phyloP scores from a whole-genome alignment of 2,797 vertebrate genomes.

The Thalassophryne amazonica region DNA sequence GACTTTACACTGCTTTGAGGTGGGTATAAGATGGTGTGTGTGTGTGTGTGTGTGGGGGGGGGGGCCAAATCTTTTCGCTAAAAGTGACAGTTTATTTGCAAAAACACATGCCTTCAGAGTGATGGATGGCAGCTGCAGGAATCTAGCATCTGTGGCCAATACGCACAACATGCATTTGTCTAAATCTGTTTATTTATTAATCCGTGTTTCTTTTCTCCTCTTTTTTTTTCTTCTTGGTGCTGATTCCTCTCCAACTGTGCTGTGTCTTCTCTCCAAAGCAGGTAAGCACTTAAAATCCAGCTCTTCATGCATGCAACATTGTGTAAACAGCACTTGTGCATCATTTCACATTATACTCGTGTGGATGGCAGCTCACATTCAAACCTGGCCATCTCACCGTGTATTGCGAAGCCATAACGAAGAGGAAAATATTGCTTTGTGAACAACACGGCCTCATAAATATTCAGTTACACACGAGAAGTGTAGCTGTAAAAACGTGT shows the following conservation, averaged over 20 bases:
- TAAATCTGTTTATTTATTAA: constrained; percentile 13
- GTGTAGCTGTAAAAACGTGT: constrained; percentile 58
- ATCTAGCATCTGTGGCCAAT: too few relatives aligned
- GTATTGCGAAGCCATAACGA: constrained; percentile 34
- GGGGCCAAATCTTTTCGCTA: too few relatives aligned
- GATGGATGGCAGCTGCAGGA: too few relatives aligned
- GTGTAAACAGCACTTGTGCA: constrained; percentile 33
- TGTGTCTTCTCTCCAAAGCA: constrained; percentile 48
- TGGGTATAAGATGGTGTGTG: too few relatives aligned
- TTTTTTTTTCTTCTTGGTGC: constrained; percentile 16
- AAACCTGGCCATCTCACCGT: constrained; percentile 1
- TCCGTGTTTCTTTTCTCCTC: constrained; percentile 8
- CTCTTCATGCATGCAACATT: constrained; percentile 7
- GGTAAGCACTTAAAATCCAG: constrained; percentile 48
- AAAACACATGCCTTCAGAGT: too few relatives aligned
- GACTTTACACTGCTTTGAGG: too few relatives aligned
- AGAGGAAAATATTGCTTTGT: constrained; percentile 49
- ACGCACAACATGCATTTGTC: too few relatives aligned
- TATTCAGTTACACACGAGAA: constrained; percentile 54
- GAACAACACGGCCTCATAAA: constrained; percentile 66
- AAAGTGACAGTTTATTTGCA: too few relatives aligned
- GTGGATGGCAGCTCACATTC: neutral
- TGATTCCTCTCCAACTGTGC: neutral
- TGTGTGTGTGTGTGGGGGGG: too few relatives aligned
- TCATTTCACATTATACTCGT: constrained; percentile 17